A percentile compares a stretch with the other conserved stretches of the same genome.
These are phyloP conservation scores for Corythoichthys intestinalis DNA, from an alignment of 2,113 vertebrate species.

Conservation along the genomic window DNA sequence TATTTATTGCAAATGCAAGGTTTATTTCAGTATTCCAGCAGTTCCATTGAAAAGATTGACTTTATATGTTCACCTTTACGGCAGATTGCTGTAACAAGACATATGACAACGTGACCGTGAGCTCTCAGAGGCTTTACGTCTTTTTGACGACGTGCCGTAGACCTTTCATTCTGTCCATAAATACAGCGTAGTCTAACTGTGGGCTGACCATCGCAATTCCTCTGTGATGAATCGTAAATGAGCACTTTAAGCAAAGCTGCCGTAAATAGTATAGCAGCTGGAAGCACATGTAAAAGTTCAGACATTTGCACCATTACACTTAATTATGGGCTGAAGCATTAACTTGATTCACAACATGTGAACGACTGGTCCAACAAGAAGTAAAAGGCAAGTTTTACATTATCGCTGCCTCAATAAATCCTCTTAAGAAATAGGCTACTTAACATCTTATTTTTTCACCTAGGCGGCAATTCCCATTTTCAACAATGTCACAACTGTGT, in stretches of 20 bases:
- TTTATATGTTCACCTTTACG: neutral
- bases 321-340: neutral
- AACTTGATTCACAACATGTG: conserved; percentile 8
- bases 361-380: neutral
- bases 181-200: conserved; percentile 7
- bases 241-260: neutral
- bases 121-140: neutral
- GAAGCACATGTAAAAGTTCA: conserved; percentile 7
- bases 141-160: conserved; percentile 4
- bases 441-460: neutral
- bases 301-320: conserved; percentile 2
- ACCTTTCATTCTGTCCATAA: conserved; percentile 14
- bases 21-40: neutral
- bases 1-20: neutral
- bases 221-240: conserved; percentile 1
- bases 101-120: conserved; percentile 5
- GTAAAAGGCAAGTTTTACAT: conserved; percentile 5
- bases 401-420: conserved; percentile 5
- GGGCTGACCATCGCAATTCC: conserved; percentile 1
- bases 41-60: neutral
- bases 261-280: neutral
- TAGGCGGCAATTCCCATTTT: conserved; percentile 1
- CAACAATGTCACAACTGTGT: neutral
- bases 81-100: neutral
- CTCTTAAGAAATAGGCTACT: neutral